A percentile compares a stretch with the other conserved stretches of the same genome.
Evolutionary conservation across 2,797 vertebrate genomes (phyloP).

Genomic region (Allobates femoralis): DNA sequence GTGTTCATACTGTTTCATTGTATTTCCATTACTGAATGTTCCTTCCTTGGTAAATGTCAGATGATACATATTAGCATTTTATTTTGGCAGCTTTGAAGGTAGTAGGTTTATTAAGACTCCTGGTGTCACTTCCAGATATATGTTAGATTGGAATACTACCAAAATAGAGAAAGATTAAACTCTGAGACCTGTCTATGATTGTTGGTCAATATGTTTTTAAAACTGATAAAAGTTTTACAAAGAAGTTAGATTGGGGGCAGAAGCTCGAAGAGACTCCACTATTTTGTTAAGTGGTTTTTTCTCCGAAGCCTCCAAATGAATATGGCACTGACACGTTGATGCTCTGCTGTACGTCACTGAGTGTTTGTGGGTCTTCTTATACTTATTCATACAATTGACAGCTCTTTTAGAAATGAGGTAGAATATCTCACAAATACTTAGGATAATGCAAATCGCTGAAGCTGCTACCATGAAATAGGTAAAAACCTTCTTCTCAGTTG

Average conservation of each 20-base stretch:
- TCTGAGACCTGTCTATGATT: neutral
- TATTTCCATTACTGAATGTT: neutral
- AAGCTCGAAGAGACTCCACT: slow-evolving; percentile 73
- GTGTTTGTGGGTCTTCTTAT: slow-evolving; percentile 68
- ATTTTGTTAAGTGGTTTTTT: slow-evolving; percentile 66
- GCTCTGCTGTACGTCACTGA: slow-evolving; percentile 74
- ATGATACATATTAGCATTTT: neutral
- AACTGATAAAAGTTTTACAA: slow-evolving; percentile 63
- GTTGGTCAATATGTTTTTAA: neutral
- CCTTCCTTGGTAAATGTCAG: slow-evolving; percentile 15
- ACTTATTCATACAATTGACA: slow-evolving; percentile 65
- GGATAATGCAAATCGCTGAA: slow-evolving; percentile 90
- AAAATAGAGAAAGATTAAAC: neutral
- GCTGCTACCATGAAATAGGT: slow-evolving; percentile 99
- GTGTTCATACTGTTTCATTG: neutral
- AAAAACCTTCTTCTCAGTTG: slow-evolving; percentile 96
- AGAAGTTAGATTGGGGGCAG: slow-evolving; percentile 79
- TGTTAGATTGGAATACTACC: neutral
- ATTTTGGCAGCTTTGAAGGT: slow-evolving; percentile 9
- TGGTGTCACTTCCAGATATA: neutral
- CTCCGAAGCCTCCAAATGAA: slow-evolving; percentile 72
- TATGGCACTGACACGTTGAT: slow-evolving; percentile 75
- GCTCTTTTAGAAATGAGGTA: slow-evolving; percentile 89
- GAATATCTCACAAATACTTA: slow-evolving; percentile 92
- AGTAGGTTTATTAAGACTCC: neutral